These are phyloP conservation scores for Neodon shergylaensis DNA, from an alignment of 2,113 vertebrate genomes.

Conservation along the genomic window DNA sequence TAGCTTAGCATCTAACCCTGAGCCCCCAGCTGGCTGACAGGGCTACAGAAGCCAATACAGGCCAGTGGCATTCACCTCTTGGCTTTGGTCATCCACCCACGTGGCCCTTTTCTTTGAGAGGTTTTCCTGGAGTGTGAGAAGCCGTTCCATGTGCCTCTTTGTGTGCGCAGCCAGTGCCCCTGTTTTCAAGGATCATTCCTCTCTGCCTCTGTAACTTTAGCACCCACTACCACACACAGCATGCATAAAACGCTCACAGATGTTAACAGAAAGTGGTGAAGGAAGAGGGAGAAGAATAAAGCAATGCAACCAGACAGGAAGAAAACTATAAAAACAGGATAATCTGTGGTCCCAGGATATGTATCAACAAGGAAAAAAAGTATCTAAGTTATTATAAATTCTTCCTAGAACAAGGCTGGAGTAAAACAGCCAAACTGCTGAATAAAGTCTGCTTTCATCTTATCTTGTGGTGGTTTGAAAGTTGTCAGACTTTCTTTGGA, in stretches of 20 bases:
- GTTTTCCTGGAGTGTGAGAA: background rate
- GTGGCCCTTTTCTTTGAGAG: background rate
- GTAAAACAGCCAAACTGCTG: background rate
- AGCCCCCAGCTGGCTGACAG: background rate
- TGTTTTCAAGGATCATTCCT: background rate
- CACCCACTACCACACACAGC: background rate
- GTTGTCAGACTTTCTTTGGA: background rate
- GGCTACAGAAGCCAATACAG: background rate
- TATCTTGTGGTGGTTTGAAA: background rate
- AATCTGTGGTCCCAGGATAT: background rate
- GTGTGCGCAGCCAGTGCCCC: background rate
- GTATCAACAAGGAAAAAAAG: background rate
- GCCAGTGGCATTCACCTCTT: background rate
- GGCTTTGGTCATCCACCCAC: background rate
- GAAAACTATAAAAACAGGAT: background rate
- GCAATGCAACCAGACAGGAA: background rate
- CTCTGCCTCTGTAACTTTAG: background rate
- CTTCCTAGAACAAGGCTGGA: background rate
- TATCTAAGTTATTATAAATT: conserved; percentile 13
- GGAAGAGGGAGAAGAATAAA: background rate
- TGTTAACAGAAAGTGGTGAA: background rate
- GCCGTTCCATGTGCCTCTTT: background rate
- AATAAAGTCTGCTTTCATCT: background rate
- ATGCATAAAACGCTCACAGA: background rate
- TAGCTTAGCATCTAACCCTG: background rate